Base-by-base conservation (phyloP, 1,140 invertebrate genomes). In the Zaprionus taronus region DNA sequence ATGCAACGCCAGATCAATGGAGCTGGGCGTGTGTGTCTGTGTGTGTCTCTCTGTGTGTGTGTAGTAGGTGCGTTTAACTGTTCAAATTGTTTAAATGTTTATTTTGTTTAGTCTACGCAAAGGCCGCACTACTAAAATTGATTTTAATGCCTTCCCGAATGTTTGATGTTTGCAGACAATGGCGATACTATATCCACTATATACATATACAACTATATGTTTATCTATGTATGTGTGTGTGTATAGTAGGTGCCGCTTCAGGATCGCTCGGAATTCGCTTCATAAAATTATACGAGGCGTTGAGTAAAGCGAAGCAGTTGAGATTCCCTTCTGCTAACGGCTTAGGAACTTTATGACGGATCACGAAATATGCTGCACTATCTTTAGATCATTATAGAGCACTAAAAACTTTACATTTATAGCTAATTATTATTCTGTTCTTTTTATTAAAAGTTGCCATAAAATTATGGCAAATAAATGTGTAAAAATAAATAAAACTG, bases 101-200 rank as follows among this genome's bases (percentile, higher is more conserved):
- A 87, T 87, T 87, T 89, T 87, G 84, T 87, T 87, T 87, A 87
- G 84, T 87, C 84, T 87, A 87, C 84, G 75, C 84, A 87, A 83
- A 87, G 83, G 83, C 83, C 80, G 80, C 83, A 79, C 78, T 89
- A 87, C 74, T 79, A 85, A 84, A 87, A 87, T 84, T 83, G 83
- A 89, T 89, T 81, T 83, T 73, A 89, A 87, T 87, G 80, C 81
- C 73, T 70, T 41, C 34, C 55, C 53, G 76, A 89, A 84, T 87
- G 84, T 89, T 87, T 87, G 84, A 87, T 87, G 84, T 87, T 80
- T 81, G 84, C 61, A 78, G 58, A 62, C 49, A 73, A 49, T 75
- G 58, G 17, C 67, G 51, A 73, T 66, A 44, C 20, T 49, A 51
- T 36, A 61, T 77, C 24, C 20, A 44, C 62, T 17, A 24, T 68